These are phyloP conservation scores for Gortyna flavago DNA, from an alignment of 2,888 invertebrate species.

Conservation along the genomic window DNA sequence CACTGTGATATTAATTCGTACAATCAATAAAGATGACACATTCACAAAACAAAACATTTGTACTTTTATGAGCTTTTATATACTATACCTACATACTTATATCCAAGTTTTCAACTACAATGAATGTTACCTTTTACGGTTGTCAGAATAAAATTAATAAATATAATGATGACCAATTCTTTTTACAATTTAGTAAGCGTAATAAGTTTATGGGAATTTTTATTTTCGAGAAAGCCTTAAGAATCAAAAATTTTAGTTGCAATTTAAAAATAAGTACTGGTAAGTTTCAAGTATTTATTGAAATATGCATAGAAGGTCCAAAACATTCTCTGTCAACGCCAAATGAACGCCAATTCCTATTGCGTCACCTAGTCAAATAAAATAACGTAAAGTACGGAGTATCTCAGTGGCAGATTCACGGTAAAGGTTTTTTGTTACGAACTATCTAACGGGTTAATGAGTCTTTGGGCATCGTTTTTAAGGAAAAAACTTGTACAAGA, in stretches of 20 bases:
- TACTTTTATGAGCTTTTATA: constrained; percentile 20
- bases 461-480: constrained; percentile 44
- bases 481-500: constrained; percentile 48
- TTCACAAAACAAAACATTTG: constrained; percentile 43
- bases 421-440: constrained; percentile 52
- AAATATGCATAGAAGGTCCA: neutral
- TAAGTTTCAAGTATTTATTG: neutral
- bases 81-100: neutral
- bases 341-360: constrained; percentile 1
- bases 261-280: neutral
- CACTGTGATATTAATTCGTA: constrained; percentile 39
- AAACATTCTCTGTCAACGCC: neutral
- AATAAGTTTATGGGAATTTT: constrained; percentile 7
- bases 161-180: neutral
- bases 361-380: constrained; percentile 25
- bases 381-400: constrained; percentile 18
- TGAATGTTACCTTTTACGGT: constrained; percentile 7
- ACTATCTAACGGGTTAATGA: constrained; percentile 58
- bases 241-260: neutral
- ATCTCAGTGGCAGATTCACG: constrained; percentile 17
- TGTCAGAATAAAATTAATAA: constrained; percentile 17
- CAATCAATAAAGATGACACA: constrained; percentile 59
- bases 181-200: neutral
- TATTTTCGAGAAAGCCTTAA: constrained; percentile 19
- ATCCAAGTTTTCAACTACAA: constrained; percentile 5